Conservation (phyloP, 2,113 vertebrate genomes). For the Menura novaehollandiae region DNA sequence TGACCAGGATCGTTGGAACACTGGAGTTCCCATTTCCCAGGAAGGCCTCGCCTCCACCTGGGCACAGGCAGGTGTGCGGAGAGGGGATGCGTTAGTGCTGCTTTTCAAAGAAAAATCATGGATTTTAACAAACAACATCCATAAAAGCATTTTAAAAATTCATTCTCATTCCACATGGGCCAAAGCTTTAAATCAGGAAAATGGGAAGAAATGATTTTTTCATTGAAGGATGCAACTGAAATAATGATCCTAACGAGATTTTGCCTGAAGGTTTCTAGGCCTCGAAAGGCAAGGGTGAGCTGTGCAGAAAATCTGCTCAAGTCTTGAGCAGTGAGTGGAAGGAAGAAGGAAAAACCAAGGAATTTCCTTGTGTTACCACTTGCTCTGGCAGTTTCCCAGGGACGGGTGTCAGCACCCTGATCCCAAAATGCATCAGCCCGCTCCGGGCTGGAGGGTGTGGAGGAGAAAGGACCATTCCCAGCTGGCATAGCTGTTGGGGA, state of each 20-base stretch:
- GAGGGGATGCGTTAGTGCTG: background rate
- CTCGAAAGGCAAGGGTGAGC: accelerated
- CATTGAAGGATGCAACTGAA: background rate
- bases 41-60: background rate
- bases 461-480: background rate
- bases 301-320: background rate
- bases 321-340: background rate
- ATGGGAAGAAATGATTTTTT: accelerated
- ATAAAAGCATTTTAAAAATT: background rate
- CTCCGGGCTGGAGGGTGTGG: background rate
- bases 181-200: background rate
- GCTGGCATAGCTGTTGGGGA: background rate
- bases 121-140: background rate
- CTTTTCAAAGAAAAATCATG: background rate
- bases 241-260: background rate
- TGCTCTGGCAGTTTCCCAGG: background rate
- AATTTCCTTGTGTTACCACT: background rate
- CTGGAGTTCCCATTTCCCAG: background rate
- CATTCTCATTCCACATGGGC: background rate
- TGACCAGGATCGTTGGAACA: accelerated
- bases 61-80: background rate
- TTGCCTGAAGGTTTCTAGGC: background rate
- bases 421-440: background rate
- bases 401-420: background rate
- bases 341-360: background rate